phyloP scores from a whole-genome alignment of 2,888 invertebrate species.

The Arenicola marina region DNA sequence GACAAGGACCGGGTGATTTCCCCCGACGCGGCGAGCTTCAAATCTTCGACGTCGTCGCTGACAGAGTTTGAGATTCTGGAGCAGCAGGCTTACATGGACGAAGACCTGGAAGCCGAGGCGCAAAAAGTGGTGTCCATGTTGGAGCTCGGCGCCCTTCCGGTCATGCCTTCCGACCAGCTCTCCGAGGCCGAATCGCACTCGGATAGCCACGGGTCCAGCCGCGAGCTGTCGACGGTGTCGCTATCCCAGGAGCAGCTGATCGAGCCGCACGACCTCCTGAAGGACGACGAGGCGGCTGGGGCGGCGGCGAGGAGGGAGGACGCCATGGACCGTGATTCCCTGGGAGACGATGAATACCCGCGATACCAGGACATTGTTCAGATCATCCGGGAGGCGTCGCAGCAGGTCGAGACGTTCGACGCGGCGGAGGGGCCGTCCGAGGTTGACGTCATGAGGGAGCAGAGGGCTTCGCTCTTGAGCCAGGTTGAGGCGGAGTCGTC shows the following conservation, averaged over 20 bases:
- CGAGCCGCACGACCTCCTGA: constrained; percentile 16
- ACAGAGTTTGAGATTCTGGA: constrained; percentile 58
- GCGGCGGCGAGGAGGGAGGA: constrained; percentile 10
- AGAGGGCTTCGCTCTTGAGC: neutral
- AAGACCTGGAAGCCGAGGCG: constrained; percentile 57
- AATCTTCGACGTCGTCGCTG: constrained; percentile 55
- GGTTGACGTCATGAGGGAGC: neutral
- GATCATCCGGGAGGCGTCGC: constrained; percentile 34
- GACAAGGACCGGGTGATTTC: constrained; percentile 42
- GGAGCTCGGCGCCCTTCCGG: constrained; percentile 51
- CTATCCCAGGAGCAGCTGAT: constrained; percentile 18
- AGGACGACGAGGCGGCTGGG: neutral
- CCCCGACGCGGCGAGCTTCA: constrained; percentile 42
- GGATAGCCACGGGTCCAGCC: constrained; percentile 7
- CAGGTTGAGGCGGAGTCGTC: neutral
- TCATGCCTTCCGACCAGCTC: constrained; percentile 23
- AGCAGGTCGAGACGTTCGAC: constrained; percentile 28
- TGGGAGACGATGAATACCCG: constrained; percentile 24
- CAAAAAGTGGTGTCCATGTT: constrained; percentile 57
- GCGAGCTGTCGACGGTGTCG: constrained; percentile 7
- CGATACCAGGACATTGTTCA: constrained; percentile 32
- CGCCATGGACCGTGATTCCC: neutral
- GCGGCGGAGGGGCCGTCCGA: neutral
- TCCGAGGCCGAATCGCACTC: constrained; percentile 22
- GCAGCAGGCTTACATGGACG: constrained; percentile 49